Evolutionary conservation across 2,797 vertebrate genomes (phyloP).

Genomic region (Tragelaphus eurycerus): DNA sequence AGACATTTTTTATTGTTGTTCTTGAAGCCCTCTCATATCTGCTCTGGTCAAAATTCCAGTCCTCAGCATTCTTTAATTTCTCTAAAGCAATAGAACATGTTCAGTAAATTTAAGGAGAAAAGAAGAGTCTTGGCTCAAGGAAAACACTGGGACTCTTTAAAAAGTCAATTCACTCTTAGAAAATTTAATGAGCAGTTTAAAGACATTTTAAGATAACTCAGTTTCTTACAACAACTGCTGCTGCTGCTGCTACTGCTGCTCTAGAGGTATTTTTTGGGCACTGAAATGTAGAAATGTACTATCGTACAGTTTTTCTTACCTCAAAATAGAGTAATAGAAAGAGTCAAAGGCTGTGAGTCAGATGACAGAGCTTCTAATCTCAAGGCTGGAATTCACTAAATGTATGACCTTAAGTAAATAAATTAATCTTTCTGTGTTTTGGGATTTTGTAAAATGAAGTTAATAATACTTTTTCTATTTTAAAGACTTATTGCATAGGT

Average conservation of each 20-base stretch:
- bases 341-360: background rate
- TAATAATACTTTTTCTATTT: background rate
- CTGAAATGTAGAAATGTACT: background rate
- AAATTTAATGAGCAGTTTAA: slow-evolving; percentile 2
- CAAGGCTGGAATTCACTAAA: background rate
- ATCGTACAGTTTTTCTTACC: background rate
- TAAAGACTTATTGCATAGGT: background rate
- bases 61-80: background rate
- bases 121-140: background rate
- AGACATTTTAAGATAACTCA: background rate
- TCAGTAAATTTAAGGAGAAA: background rate
- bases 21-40: background rate
- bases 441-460: background rate
- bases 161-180: background rate
- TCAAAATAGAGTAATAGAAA: slow-evolving; percentile 6
- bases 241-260: background rate
- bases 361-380: background rate
- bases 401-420: background rate
- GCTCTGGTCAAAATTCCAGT: background rate
- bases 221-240: background rate
- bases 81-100: background rate
- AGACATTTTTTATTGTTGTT: background rate
- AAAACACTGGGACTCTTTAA: background rate
- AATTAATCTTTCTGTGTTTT: background rate
- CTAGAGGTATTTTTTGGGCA: background rate